Base-by-base conservation (phyloP, 37 sponge, comb jelly and placozoan genomes). In the Oscarella lobularis region DNA sequence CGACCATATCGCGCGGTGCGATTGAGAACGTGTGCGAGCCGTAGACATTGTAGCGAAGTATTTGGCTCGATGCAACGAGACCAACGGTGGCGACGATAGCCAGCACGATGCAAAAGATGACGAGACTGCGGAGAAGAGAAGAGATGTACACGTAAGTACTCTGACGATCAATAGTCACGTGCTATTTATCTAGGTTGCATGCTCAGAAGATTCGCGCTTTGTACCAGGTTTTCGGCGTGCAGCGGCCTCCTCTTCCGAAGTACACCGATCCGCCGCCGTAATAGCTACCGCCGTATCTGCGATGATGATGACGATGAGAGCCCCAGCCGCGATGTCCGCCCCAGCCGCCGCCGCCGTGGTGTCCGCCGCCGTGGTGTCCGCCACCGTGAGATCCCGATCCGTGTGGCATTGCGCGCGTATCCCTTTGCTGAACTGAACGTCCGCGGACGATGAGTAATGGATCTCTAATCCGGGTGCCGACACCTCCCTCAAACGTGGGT, bases 261-360 rank as follows among this genome's bases (percentile, higher is more conserved):
- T 27, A 48, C 9, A 48, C 20, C 60, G 60, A 48, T 27, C 20
- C 9, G 60, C 60, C 20, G 60, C 60, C 60, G 60, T 48, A 48
- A 48, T 48, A 20, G 60, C 60, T 9, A 48, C 60, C 14, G 60
- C 60, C 60, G 20, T 20, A 9, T 9, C 20, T 27, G 60, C 20
- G 60, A 48, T 48, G 60, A 48, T 48, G 60, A 48, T 48, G 60
- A 48, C 60, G 60, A 20, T 48, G 60, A 48, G n/a, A n/a, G n/a
- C n/a, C n/a, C n/a, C n/a, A n/a, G n/a, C n/a, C n/a, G n/a, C 20
- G 60, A 48, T 48, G 60, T 9, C 9, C 9, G 20, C 60, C 60
- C 20, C 60, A 9, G 60, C 60, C 60, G 20, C 60, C 60, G 60
- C 60, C 60, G 60, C 60, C 60, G 60, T 20, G 14, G 20, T 48